Conservation (phyloP, 2,888 invertebrate genomes). For the Eutolmus rufibarbis region DNA sequence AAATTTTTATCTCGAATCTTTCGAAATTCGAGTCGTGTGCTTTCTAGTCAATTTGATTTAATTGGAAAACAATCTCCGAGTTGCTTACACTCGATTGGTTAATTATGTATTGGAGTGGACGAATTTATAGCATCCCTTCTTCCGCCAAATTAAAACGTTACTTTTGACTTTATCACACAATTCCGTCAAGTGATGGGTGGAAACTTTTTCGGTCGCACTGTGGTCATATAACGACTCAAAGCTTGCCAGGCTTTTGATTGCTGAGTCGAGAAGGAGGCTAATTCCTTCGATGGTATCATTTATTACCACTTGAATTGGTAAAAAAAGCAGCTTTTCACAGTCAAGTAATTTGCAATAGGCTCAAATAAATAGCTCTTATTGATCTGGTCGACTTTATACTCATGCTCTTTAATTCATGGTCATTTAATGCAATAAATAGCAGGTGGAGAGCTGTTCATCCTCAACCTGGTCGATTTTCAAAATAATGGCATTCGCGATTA, state of each 20-base stretch:
- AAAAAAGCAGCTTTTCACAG: not conserved
- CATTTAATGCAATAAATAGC: not conserved
- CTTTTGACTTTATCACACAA: slow-evolving; percentile 29
- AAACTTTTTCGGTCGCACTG: not conserved
- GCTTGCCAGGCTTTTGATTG: not conserved
- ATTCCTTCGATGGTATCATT: not conserved
- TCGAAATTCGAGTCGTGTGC: slow-evolving; percentile 40
- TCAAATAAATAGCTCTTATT: not conserved
- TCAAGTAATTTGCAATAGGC: not conserved
- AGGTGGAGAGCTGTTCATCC: not conserved
- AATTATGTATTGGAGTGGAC: slow-evolving; percentile 34
- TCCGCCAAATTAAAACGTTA: slow-evolving; percentile 31
- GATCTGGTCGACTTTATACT: not conserved
- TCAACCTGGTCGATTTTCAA: not conserved
- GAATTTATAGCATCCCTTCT: slow-evolving; percentile 25
- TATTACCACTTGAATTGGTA: not conserved
- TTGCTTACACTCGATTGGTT: slow-evolving; percentile 38
- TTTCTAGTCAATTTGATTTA: slow-evolving; percentile 39
- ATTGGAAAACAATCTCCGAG: slow-evolving; percentile 39
- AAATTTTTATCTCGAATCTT: slow-evolving; percentile 34
- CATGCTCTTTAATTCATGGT: not conserved
- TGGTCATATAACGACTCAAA: not conserved
- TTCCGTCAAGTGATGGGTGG: not conserved
- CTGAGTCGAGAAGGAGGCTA: not conserved
- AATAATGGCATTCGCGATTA: not conserved